phyloP scores from a whole-genome alignment of 2,113 vertebrate genomes.

The Rhadina sibilatrix region DNA sequence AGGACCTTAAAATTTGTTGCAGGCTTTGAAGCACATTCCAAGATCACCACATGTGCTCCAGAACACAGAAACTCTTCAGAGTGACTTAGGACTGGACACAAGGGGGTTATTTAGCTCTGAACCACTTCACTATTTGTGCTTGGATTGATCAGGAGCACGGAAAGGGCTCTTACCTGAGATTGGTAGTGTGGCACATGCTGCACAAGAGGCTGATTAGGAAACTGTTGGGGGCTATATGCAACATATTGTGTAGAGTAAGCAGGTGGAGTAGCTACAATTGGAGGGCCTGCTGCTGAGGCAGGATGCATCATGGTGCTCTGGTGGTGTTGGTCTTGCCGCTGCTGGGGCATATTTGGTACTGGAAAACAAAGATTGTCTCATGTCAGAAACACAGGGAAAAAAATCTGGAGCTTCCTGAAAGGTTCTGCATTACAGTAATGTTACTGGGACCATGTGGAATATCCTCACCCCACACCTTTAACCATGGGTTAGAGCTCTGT shows the following conservation, averaged over 20 bases:
- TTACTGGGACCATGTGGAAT: neutral
- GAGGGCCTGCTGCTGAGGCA: conserved; percentile 91
- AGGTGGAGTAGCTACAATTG: conserved; percentile 89
- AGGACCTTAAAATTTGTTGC: neutral
- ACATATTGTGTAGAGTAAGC: conserved; percentile 95
- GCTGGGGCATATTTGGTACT: conserved; percentile 97
- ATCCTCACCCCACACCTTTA: neutral
- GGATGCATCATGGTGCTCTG: conserved; percentile 96
- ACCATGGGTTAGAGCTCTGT: neutral
- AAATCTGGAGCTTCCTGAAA: neutral
- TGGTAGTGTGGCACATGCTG: conserved; percentile 97
- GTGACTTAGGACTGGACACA: neutral
- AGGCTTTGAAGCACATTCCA: neutral
- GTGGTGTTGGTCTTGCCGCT: conserved; percentile 96
- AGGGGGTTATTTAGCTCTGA: neutral
- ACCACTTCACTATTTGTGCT: neutral
- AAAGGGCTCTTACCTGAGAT: conserved; percentile 83
- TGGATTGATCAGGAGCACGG: accelerated
- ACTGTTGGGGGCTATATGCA: conserved; percentile 95
- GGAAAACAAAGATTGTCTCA: neutral
- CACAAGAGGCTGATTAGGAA: conserved; percentile 92
- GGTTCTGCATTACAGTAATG: neutral
- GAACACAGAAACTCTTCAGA: neutral
- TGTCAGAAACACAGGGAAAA: neutral
- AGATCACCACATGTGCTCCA: neutral